Conservation (phyloP, 2,888 invertebrate genomes). For the Pherbina coryleti region DNA sequence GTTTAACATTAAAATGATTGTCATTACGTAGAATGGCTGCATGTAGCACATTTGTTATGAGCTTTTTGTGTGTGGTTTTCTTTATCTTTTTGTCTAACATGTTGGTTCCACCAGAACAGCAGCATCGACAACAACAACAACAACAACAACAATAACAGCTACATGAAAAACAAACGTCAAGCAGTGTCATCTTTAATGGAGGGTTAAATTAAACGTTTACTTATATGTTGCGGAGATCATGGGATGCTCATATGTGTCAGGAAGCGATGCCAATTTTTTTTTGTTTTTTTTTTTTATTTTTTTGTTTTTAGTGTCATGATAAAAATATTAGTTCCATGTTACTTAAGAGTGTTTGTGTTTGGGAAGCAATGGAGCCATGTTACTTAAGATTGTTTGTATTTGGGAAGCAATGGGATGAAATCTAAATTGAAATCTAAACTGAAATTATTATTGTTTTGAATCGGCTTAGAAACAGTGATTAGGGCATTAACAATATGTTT, state of each 20-base stretch:
- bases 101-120: not conserved
- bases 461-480: too few relatives aligned
- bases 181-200: conserved; percentile 18
- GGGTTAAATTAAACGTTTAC: conserved; percentile 24
- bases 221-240: not conserved
- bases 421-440: too few relatives aligned
- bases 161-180: not conserved
- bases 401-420: too few relatives aligned
- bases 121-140: not conserved
- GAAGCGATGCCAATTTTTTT: too few relatives aligned
- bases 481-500: too few relatives aligned
- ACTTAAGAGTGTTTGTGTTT: too few relatives aligned
- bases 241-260: not conserved
- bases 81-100: not conserved
- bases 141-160: conserved; percentile 22
- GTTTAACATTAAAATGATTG: conserved; percentile 12
- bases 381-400: too few relatives aligned
- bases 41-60: conserved; percentile 6
- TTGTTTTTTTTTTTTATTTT: too few relatives aligned
- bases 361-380: too few relatives aligned
- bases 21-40: conserved; percentile 14
- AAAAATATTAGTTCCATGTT: too few relatives aligned
- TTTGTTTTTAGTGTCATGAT: too few relatives aligned
- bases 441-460: too few relatives aligned
- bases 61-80: not conserved